phyloP scores from a whole-genome alignment of 2,797 vertebrate species.

The Tympanoctomys barrerae region DNA sequence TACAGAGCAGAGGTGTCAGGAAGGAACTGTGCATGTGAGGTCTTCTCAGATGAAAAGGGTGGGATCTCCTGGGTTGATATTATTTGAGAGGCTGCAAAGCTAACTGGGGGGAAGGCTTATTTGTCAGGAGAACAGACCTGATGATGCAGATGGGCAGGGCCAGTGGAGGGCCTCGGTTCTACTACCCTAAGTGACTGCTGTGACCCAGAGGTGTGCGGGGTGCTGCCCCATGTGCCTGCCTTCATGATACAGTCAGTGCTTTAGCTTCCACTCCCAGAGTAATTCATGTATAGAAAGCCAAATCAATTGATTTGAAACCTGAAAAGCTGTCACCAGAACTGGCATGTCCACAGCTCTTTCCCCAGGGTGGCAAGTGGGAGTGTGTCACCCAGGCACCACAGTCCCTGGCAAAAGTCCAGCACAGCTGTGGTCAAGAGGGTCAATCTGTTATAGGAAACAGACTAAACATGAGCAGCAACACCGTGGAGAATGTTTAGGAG shows the following conservation, averaged over 20 bases:
- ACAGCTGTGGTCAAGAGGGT: conserved; percentile 78
- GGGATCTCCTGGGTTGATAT: conserved; percentile 71
- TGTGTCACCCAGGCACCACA: conserved; percentile 46
- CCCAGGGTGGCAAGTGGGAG: conserved; percentile 67
- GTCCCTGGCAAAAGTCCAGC: conserved; percentile 68
- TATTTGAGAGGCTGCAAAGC: conserved; percentile 79
- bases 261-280: conserved; percentile 65
- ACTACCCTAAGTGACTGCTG: conserved; percentile 75
- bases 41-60: conserved; percentile 36
- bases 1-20: conserved; percentile 43
- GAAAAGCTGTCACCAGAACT: conserved; percentile 60
- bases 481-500: too few relatives aligned
- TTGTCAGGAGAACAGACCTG: conserved; percentile 77
- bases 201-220: not conserved
- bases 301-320: conserved; percentile 68
- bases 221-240: not conserved
- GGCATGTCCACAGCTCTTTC: conserved; percentile 59
- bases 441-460: conserved; percentile 7
- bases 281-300: conserved; percentile 71
- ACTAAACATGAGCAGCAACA: too few relatives aligned
- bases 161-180: conserved; percentile 72
- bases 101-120: conserved; percentile 70
- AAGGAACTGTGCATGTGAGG: conserved; percentile 45
- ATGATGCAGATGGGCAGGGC: conserved; percentile 67
- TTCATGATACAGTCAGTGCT: conserved; percentile 70